phyloP scores from a whole-genome alignment of 2,797 vertebrate genomes.

The Microtus obscurus region DNA sequence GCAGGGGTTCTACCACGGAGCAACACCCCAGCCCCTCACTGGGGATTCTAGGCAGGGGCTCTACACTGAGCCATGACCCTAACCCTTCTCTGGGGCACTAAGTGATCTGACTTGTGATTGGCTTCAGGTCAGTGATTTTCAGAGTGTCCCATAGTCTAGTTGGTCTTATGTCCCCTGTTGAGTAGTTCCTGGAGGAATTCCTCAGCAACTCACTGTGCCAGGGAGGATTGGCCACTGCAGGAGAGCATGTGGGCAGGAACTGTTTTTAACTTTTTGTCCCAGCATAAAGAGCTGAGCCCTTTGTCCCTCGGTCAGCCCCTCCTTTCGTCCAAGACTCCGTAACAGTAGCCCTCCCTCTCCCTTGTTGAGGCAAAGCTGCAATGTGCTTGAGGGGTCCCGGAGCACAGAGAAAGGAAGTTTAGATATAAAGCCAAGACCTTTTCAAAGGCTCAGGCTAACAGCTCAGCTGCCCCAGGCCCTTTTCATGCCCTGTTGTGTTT shows the following conservation, averaged over 20 bases:
- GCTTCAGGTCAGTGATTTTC: neutral
- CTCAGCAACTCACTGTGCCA: neutral
- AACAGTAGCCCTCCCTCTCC: neutral
- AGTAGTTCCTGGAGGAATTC: accelerated
- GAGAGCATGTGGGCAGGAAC: neutral
- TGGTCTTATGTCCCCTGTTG: accelerated
- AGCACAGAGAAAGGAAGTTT: too few relatives aligned
- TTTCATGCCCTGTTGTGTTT: neutral
- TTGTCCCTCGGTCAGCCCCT: neutral
- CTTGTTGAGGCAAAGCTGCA: too few relatives aligned
- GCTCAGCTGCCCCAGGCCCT: neutral
- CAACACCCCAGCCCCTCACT: too few relatives aligned
- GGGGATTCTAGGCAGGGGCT: neutral
- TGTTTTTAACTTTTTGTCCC: neutral
- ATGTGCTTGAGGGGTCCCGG: too few relatives aligned
- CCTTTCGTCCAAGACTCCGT: neutral
- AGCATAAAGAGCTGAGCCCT: neutral
- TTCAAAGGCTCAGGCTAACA: accelerated
- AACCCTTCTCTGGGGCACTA: neutral
- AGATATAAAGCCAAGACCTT: neutral
- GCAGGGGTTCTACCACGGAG: neutral
- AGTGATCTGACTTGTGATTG: neutral
- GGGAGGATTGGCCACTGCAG: neutral
- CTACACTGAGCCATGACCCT: neutral
- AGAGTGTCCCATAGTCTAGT: neutral